Conservation (phyloP, 2,113 vertebrate species). For the Erythrolamprus reginae region DNA sequence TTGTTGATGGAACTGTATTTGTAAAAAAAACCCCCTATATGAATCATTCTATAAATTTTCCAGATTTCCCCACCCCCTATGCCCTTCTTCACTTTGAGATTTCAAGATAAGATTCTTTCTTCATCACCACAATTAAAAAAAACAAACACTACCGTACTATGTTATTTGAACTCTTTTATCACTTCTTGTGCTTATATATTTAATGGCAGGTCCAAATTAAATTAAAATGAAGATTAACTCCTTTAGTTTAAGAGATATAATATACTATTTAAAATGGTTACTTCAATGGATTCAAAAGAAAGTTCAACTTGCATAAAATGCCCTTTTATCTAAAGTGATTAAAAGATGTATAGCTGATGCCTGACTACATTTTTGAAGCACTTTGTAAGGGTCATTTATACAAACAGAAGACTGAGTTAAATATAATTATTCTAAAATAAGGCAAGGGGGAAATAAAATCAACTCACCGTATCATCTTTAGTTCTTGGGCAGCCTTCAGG, state of each 20-base stretch:
- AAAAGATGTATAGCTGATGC: background rate
- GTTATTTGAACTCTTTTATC: background rate
- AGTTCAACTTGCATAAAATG: background rate
- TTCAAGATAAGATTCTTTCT: background rate
- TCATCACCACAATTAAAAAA: background rate
- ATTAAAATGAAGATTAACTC: background rate
- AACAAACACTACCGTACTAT: background rate
- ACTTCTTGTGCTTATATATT: background rate
- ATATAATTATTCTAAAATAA: background rate
- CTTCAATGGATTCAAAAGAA: background rate
- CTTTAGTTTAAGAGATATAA: background rate
- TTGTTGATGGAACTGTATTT: background rate
- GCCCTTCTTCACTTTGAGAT: background rate
- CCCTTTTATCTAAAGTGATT: background rate
- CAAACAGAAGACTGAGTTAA: background rate
- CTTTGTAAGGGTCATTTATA: background rate
- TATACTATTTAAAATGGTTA: background rate
- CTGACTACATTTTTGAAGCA: background rate
- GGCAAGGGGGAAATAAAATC: constrained; percentile 12
- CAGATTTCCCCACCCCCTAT: background rate
- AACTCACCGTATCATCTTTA: constrained; percentile 94
- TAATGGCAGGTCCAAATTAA: background rate
- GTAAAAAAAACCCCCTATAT: background rate
- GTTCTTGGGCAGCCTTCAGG: constrained; percentile 96
- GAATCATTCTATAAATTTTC: background rate